Conservation (phyloP, 2,113 vertebrate species). For the Mobula hypostoma region DNA sequence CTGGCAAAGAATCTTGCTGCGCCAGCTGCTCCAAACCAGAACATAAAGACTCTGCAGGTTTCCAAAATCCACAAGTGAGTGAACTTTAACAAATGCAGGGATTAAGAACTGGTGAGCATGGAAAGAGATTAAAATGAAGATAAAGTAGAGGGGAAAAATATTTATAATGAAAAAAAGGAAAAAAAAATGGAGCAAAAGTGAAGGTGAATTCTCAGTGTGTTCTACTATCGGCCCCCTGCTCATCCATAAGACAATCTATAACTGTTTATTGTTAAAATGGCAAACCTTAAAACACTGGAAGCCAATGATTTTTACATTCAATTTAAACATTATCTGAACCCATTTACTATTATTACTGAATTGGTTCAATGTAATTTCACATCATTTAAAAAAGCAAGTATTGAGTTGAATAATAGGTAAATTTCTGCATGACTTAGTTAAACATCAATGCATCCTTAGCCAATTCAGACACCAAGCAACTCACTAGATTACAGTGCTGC, state of each 20-base stretch:
- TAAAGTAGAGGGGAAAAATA: conserved; percentile 2
- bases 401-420: background rate
- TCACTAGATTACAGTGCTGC: background rate
- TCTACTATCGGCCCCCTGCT: background rate
- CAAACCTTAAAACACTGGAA: background rate
- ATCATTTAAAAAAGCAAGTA: background rate
- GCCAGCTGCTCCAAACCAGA: conserved; percentile 37
- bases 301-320: conserved; percentile 7
- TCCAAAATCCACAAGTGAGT: conserved; percentile 38
- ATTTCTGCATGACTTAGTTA: background rate
- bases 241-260: background rate
- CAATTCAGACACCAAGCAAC: background rate
- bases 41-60: conserved; percentile 37
- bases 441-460: too few species aligned
- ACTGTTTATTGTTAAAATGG: background rate
- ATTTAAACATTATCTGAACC: conserved; percentile 35
- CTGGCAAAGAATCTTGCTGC: conserved; percentile 35
- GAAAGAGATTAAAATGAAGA: conserved; percentile 34
- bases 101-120: conserved; percentile 33
- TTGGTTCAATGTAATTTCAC: background rate
- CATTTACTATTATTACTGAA: background rate
- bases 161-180: background rate
- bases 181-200: conserved; percentile 29
- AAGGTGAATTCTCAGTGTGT: conserved; percentile 14
- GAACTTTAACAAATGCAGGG: conserved; percentile 35